Base-by-base conservation (phyloP, 2,113 vertebrate species). In the Formicarius rufipectus region DNA sequence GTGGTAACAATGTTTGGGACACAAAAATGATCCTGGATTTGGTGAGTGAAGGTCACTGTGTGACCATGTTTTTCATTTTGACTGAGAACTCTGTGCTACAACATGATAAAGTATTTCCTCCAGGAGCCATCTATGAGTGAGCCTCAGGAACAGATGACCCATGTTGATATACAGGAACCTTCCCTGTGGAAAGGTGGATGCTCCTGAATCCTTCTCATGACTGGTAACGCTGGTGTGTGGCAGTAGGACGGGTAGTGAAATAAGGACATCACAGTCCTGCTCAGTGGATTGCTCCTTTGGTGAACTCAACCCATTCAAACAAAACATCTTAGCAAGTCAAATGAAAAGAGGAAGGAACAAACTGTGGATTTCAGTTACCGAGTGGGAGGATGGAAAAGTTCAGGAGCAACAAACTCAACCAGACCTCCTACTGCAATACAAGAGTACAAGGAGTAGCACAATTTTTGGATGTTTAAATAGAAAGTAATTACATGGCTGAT, bases 301-400 rank as follows among this genome's bases (percentile, higher is more conserved):
- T 77, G 86, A 93, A 71, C 64, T 78, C 83, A 71, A 31, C 56
- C 42, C 40, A 31, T 84, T 84, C 69, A 84, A 92, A 84, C 35
- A 60, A 74, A 96, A 42, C n/a, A 30, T 14, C 53, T 93, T 47
- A 62, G 74, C 67, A 93, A 93, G 79, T 58, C 50, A 94, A 89
- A 90, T 40, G 56, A 11, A 60, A 84, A 68, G 42, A 86, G n/a
- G 60, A 78, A 74, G 50, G n/a, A 93, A 35, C 49, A 77, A 44
- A 44, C 4, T 56, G 76, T 60, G 89, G 73, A 59, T 68, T 89
- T 80, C 47, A 50, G 3, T 3, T 82, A 44, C 14, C 0, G 2
- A 49, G 50, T 18, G 50, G 50, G 66, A 96, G 33, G 56, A 80
- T 71, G 59, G 59, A 91, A 94, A 87, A 9, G 58, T 44, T 80